These are phyloP conservation scores for Ara ararauna DNA, from an alignment of 2,797 vertebrate species.

Conservation along the genomic window DNA sequence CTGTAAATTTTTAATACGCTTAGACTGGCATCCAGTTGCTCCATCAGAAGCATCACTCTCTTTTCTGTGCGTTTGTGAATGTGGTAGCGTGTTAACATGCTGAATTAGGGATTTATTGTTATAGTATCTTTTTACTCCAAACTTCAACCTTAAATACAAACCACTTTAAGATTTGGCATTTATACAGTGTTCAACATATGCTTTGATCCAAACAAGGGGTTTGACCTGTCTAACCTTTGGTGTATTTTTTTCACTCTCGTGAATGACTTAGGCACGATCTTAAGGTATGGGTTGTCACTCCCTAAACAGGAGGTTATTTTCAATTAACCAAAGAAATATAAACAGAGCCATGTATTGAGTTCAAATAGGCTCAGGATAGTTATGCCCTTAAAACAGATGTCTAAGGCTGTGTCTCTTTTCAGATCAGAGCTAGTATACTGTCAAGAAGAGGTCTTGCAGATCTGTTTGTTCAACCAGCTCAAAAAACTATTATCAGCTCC, in stretches of 20 bases:
- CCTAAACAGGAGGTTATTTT: slow-evolving; percentile 67
- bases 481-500: neutral
- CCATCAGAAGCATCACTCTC: neutral
- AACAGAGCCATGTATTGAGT: slow-evolving; percentile 42
- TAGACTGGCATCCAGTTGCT: neutral
- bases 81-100: neutral
- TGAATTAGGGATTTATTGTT: slow-evolving; percentile 54
- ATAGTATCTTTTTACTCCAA: slow-evolving; percentile 53
- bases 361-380: slow-evolving; percentile 48
- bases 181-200: slow-evolving; percentile 38
- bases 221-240: slow-evolving; percentile 54
- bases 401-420: slow-evolving; percentile 42
- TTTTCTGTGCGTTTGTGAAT: neutral
- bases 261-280: slow-evolving; percentile 42
- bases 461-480: slow-evolving; percentile 9
- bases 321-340: slow-evolving; percentile 68
- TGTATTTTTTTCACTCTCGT: neutral
- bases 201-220: slow-evolving; percentile 69
- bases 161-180: slow-evolving; percentile 56
- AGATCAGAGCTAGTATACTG: slow-evolving; percentile 45
- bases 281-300: slow-evolving; percentile 56
- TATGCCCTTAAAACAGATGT: slow-evolving; percentile 60
- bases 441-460: slow-evolving; percentile 30
- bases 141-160: slow-evolving; percentile 50
- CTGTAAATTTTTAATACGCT: slow-evolving; percentile 12